Evolutionary conservation across 2,797 vertebrate genomes (phyloP).

Genomic region (Ptychadena robeensis): DNA sequence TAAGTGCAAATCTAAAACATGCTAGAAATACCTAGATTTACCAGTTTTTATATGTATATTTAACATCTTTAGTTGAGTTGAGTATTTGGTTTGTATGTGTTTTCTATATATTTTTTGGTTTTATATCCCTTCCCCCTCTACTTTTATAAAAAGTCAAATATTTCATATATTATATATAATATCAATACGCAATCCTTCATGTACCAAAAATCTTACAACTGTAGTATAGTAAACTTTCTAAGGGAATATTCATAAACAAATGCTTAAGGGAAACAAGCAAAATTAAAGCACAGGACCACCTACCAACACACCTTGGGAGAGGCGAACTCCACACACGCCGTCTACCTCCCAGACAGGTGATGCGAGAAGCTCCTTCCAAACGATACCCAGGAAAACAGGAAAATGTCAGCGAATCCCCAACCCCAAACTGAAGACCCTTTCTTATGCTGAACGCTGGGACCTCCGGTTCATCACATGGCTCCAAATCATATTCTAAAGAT

Average conservation of each 20-base stretch:
- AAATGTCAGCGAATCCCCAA: conserved; percentile 91
- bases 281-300: conserved; percentile 98
- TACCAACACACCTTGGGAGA: conserved; percentile 99
- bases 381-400: conserved; percentile 98
- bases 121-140: neutral
- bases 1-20: neutral
- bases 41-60: neutral
- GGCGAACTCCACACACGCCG: conserved; percentile 98
- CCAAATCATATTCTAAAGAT: conserved; percentile 89
- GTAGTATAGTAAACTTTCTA: neutral
- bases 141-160: too few species aligned
- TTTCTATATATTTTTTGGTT: neutral
- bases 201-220: neutral
- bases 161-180: neutral
- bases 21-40: neutral
- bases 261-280: conserved; percentile 77
- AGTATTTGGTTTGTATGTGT: too few species aligned
- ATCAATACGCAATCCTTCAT: too few species aligned
- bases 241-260: neutral
- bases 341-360: conserved; percentile 97
- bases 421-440: conserved; percentile 92
- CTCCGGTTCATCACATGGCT: conserved; percentile 95
- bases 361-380: conserved; percentile 89
- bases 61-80: too few species aligned
- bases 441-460: conserved; percentile 93